Base-by-base conservation (phyloP, 2,797 vertebrate species). In the Galaxias olidus region DNA sequence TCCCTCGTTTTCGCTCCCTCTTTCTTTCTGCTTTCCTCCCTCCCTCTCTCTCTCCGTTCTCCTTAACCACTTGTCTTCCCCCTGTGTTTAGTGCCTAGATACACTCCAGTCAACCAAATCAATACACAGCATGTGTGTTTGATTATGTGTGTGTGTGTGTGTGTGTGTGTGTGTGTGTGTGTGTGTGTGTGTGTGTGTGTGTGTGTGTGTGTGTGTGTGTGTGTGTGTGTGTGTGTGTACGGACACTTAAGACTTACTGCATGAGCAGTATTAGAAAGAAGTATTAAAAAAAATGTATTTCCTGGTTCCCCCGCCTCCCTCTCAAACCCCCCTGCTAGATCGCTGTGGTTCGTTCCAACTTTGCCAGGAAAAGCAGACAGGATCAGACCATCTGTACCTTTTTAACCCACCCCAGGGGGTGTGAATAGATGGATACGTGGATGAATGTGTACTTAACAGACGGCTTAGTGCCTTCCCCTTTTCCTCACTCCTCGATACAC, bases 351-450 rank as follows among this genome's bases (percentile, higher is more conserved):
- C 17, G 3, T 74, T 77, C 64, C 45, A 18, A 72, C 65, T 63
- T 65, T 30, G 40, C 71, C 69, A 72, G 70, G 74, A 71, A 76
- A 87, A 81, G 79, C 78, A 76, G 80, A 78, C 71, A 42, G 77
- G 77, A 79, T 75, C 75, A 73, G 63, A 86, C 76, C 82, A 78
- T 84, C 78, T 82, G 73, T 74, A 79, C 77, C 78, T 79, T 74
- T 85, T 80, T 60, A 59, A 77, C 84, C 76, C 74, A 48, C 79
- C 83, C 76, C 50, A 30, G 48, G 62, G 79, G 83, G 78, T 79
- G 77, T 76, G 76, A 83, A 71, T 54, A 51, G 61, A 56, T 62
- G 72, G 72, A 47, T 60, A 73, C 6, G 46, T 14, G 20, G 58
- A 72, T 72, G 78, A 80, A 81, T 74, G 72, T 86, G 83, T 72